Percentiles rank a stretch among this genome's conserved stretches.
phyloP scores from a whole-genome alignment of 2,113 vertebrate genomes.

The Chiloscyllium plagiosum region DNA sequence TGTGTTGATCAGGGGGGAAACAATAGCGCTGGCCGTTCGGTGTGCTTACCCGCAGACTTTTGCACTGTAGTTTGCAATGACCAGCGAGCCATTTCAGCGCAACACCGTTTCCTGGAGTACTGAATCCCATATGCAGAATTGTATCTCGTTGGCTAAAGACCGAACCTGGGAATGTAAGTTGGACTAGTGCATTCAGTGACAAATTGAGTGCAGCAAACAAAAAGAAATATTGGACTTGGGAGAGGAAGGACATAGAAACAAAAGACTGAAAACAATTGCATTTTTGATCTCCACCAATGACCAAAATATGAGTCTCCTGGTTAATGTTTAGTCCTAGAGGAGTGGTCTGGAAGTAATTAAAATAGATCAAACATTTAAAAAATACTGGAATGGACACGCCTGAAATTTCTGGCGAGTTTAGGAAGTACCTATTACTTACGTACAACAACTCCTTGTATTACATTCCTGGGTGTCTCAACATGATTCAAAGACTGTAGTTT shows the following conservation, averaged over 20 bases:
- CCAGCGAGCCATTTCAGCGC: background rate
- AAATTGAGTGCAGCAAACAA: background rate
- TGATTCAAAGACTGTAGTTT: background rate
- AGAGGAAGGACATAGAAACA: background rate
- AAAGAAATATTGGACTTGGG: background rate
- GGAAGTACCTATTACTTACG: background rate
- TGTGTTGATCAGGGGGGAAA: background rate
- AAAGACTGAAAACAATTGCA: background rate
- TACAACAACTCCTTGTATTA: background rate
- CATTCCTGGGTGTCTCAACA: background rate
- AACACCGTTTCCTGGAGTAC: background rate
- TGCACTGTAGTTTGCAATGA: background rate
- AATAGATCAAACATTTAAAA: background rate
- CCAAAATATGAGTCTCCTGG: background rate
- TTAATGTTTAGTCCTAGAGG: background rate
- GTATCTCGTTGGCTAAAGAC: background rate
- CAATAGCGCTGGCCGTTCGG: background rate
- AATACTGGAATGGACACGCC: background rate
- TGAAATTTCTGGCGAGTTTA: background rate
- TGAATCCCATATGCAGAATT: background rate
- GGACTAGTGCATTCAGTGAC: background rate
- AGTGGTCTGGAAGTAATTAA: background rate
- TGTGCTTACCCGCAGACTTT: background rate
- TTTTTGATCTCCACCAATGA: background rate
- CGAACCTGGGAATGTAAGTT: background rate